A percentile compares a stretch with the other conserved stretches of the same genome.
Evolutionary conservation across 2,113 vertebrate genomes (phyloP).

Genomic region (Strix uralensis): DNA sequence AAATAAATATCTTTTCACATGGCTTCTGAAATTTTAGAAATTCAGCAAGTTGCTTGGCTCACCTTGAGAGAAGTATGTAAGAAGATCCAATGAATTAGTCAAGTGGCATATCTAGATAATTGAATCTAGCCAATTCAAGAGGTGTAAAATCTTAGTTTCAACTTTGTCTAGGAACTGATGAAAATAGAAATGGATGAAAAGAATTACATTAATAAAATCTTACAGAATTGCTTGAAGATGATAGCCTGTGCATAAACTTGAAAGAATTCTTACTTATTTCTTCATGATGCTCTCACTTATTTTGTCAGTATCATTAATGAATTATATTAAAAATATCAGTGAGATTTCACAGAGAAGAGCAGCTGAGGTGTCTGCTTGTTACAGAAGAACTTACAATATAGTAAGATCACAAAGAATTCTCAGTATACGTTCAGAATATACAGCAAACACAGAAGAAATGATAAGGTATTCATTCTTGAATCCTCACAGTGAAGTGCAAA

Average conservation of each 20-base stretch:
- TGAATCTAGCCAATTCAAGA: background rate
- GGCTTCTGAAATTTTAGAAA: background rate
- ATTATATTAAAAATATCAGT: background rate
- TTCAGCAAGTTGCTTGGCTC: background rate
- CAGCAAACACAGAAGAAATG: background rate
- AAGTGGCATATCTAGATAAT: background rate
- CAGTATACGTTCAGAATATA: background rate
- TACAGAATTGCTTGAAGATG: background rate
- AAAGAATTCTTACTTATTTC: background rate
- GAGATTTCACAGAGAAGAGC: background rate
- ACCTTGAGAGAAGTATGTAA: background rate
- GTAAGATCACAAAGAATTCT: background rate
- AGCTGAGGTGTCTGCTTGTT: background rate
- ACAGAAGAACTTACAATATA: background rate
- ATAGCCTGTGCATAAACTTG: background rate
- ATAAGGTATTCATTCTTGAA: background rate
- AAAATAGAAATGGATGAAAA: background rate
- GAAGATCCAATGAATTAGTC: background rate
- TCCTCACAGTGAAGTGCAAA: background rate
- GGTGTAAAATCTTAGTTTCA: background rate
- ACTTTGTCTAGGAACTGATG: background rate
- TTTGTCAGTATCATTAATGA: background rate
- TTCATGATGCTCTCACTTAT: background rate
- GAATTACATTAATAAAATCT: background rate
- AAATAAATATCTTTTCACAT: background rate